Evolutionary conservation across 92 coral and sea anemone species (phyloP).

Genomic region (Porites rus): DNA sequence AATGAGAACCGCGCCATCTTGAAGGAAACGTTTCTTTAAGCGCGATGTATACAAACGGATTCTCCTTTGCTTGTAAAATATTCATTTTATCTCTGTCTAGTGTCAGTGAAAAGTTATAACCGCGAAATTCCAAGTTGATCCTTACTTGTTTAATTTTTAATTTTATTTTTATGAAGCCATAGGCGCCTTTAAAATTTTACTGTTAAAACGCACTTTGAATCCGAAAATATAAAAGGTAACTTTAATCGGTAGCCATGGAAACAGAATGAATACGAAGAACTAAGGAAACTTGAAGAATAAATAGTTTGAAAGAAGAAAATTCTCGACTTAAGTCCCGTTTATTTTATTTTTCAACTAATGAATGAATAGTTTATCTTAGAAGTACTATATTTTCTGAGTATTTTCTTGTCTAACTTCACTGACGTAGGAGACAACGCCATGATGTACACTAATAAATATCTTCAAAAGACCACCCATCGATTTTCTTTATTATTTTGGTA

Average conservation of each 20-base stretch:
- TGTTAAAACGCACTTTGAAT: not conserved
- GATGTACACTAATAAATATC: not conserved
- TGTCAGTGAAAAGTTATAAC: not conserved
- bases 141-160: conserved; percentile 22
- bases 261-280: not conserved
- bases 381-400: not conserved
- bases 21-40: not conserved
- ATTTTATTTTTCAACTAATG: not conserved
- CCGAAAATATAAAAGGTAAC: conserved; percentile 4
- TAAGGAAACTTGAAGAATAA: not conserved
- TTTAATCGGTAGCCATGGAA: not conserved
- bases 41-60: not conserved
- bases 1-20: not conserved
- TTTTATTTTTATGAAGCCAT: not conserved
- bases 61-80: not conserved
- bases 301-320: not conserved
- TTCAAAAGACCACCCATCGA: not conserved
- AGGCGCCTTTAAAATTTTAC: not conserved
- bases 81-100: not conserved
- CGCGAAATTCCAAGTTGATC: not conserved
- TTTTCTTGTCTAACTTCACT: not conserved
- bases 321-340: not conserved
- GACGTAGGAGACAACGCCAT: not conserved
- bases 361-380: not conserved
- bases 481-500: too few species aligned